These are phyloP conservation scores for Cydia splendana DNA, from an alignment of 1,140 invertebrate genomes.

Conservation along the genomic window DNA sequence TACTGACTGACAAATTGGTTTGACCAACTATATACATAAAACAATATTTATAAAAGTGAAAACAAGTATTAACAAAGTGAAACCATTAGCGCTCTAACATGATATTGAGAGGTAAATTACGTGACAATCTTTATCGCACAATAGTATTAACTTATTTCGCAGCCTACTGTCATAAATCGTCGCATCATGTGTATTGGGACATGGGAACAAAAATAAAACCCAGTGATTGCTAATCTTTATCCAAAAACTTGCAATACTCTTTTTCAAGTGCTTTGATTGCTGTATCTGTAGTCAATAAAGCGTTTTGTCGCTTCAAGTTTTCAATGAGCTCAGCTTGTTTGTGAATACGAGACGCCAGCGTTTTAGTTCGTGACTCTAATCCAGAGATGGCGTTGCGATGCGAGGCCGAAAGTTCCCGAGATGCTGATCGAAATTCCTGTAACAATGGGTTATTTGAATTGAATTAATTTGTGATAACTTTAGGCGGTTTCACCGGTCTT, in stretches of 20 bases:
- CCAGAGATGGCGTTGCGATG: conserved; percentile 53
- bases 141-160: too few relatives aligned
- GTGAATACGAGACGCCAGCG: conserved; percentile 41
- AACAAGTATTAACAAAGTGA: too few relatives aligned
- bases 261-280: conserved; percentile 50
- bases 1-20: too few relatives aligned
- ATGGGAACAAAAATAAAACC: background rate
- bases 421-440: conserved; percentile 60
- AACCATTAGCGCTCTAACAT: too few relatives aligned
- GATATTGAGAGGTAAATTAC: too few relatives aligned
- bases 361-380: conserved; percentile 49
- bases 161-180: too few relatives aligned
- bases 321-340: conserved; percentile 55
- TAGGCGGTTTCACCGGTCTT: too few relatives aligned
- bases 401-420: conserved; percentile 50
- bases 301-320: conserved; percentile 60
- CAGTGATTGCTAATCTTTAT: conserved; percentile 43
- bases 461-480: too few relatives aligned
- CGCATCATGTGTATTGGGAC: too few relatives aligned
- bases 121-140: too few relatives aligned
- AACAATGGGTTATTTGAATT: conserved; percentile 32
- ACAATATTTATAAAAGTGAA: too few relatives aligned
- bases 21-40: too few relatives aligned
- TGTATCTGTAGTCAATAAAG: conserved; percentile 47
- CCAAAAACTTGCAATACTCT: conserved; percentile 55